Conservation (phyloP, 1,140 invertebrate genomes). For the Vollenhovia emeryi region DNA sequence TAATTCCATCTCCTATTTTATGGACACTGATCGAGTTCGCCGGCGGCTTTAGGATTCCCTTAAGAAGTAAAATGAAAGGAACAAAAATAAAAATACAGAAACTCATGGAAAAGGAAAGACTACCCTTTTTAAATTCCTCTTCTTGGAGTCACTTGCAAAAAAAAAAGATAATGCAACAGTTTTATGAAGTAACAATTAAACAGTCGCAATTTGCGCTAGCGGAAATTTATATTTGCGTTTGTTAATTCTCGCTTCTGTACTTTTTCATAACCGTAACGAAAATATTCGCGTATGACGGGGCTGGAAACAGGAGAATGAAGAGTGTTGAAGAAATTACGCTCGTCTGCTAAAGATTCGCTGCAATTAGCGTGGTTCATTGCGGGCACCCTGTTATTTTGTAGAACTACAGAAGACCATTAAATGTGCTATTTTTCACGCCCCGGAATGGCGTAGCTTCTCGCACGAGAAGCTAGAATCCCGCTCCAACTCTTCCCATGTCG, state of each 20-base stretch:
- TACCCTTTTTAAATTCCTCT: background rate
- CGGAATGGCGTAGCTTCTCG: background rate
- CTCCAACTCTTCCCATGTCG: background rate
- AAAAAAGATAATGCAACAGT: no score
- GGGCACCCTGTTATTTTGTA: conserved; percentile 9
- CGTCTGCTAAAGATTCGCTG: background rate
- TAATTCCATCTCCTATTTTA: no score
- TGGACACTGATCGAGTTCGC: no score
- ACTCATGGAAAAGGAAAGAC: background rate
- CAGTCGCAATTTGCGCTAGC: background rate
- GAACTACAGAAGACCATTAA: conserved; percentile 7
- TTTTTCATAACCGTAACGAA: background rate
- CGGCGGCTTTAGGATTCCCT: no score
- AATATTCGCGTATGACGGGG: background rate
- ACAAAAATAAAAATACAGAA: background rate
- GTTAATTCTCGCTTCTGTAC: background rate
- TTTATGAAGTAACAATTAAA: background rate
- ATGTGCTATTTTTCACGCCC: background rate
- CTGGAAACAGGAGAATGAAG: background rate
- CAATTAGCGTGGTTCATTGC: background rate
- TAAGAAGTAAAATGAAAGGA: no score
- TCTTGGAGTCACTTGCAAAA: background rate
- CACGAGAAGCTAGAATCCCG: background rate
- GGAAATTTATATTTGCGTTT: background rate
- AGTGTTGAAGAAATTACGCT: background rate